A percentile compares a stretch with the other conserved stretches of the same genome.
phyloP scores from a whole-genome alignment of 2,113 vertebrate species.

The Rhynchomys soricoides region DNA sequence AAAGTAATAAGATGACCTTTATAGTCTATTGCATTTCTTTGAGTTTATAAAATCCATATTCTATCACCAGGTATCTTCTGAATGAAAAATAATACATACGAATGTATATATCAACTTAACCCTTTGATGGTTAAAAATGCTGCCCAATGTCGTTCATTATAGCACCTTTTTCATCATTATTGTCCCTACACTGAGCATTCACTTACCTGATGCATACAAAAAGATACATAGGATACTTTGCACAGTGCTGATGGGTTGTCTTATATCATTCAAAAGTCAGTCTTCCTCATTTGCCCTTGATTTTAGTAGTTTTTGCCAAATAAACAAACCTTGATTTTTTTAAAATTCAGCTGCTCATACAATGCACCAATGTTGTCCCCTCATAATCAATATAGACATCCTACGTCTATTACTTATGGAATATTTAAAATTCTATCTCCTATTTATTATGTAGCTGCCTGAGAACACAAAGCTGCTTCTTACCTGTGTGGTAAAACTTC shows the following conservation, averaged over 20 bases:
- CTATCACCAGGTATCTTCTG: background rate
- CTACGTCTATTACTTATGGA: slow-evolving; percentile 23
- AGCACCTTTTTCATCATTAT: no score
- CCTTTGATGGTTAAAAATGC: background rate
- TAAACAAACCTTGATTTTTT: slow-evolving; percentile 10
- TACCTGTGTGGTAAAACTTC: slow-evolving; percentile 95
- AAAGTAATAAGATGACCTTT: background rate
- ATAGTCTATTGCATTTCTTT: background rate
- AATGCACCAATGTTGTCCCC: background rate
- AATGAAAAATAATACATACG: background rate
- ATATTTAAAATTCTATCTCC: slow-evolving; percentile 61
- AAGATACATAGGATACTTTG: background rate
- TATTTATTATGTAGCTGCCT: slow-evolving; percentile 81
- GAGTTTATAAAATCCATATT: background rate
- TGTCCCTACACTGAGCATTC: background rate
- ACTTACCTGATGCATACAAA: background rate
- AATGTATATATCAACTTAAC: background rate
- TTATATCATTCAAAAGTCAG: background rate
- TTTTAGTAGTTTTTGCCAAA: slow-evolving; percentile 1
- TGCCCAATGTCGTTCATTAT: background rate
- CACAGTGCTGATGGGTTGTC: background rate
- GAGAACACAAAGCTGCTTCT: slow-evolving; percentile 83
- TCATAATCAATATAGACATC: background rate
- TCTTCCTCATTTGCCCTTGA: background rate
- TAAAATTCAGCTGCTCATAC: background rate